A percentile compares a stretch with the other conserved stretches of the same genome.
These are phyloP conservation scores for Setophaga petechia DNA, from an alignment of 2,113 vertebrate genomes.

Conservation along the genomic window DNA sequence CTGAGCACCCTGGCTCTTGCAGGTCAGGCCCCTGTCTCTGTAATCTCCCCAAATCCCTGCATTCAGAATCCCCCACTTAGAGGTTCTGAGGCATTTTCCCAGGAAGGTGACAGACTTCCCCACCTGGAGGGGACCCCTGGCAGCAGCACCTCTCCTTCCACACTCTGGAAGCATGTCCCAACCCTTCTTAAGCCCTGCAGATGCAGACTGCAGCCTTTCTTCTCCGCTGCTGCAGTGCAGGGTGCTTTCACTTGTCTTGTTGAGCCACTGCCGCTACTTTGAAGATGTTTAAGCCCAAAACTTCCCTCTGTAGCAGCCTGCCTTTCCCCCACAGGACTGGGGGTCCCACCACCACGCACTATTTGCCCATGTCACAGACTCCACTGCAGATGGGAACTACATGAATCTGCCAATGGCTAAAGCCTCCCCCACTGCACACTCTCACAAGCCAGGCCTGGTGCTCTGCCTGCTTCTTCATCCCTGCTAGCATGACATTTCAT, in stretches of 20 bases:
- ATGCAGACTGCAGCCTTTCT: not conserved
- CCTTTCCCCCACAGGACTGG: not conserved
- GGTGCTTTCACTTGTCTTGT: not conserved
- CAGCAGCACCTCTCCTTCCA: not conserved
- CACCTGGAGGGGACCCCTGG: not conserved
- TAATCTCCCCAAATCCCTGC: not conserved
- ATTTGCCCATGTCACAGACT: not conserved
- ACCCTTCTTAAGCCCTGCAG: not conserved
- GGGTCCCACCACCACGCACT: not conserved
- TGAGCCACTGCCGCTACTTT: not conserved
- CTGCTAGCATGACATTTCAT: not conserved
- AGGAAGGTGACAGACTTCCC: not conserved
- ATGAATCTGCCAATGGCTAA: not conserved
- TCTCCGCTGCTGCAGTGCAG: not conserved
- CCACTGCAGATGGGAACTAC: not conserved
- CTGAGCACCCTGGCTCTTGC: not conserved
- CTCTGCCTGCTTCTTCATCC: not conserved
- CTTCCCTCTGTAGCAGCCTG: not conserved
- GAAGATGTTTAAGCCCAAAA: not conserved
- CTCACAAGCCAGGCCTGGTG: not conserved
- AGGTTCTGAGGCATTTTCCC: not conserved
- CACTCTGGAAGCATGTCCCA: rapidly evolving
- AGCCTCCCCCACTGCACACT: rapidly evolving
- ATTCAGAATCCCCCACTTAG: not conserved
- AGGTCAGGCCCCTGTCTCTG: not conserved